Base-by-base conservation (phyloP, 2,888 invertebrate species). In the Quadroppia sp. region DNA sequence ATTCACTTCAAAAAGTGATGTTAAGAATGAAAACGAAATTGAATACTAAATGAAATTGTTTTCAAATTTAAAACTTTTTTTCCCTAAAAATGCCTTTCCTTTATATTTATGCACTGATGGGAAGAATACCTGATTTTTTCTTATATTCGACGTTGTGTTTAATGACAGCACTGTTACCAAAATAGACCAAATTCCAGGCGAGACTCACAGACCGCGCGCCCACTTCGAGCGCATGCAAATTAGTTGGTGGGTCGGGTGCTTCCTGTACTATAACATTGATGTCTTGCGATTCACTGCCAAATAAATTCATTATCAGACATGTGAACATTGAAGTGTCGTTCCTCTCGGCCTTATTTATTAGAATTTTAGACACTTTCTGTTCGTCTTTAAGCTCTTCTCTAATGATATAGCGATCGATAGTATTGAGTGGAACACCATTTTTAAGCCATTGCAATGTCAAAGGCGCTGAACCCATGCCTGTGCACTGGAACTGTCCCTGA, bases 371-470 rank as follows among this genome's bases (percentile, higher is more conserved):
- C 32, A 69, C 69, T 42, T 70, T 69, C 53, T 70, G 69, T 13
- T 50, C 50, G 53, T 48, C 15, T 56, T 73, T 73, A 85, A 69
- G 15, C 23, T 69, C 69, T 25, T 69, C 69, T 45, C 69, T 40
- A 25, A 69, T 6, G 25, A 69, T 69, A 64, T 64, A 64, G 17
- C 64, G 64, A 64, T 64, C 64, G 64, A 40, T 40, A 64, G 36
- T 45, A 69, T 42, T 69, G 25, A 69, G 45, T 40, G 15, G 28
- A 69, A 42, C 25, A 15, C 93, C 91, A 82, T 94, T 91, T 83
- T 91, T 92, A 76, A 89, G 88, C 96, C 96, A 97, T 67, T 88
- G 86, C 75, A 94, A 87, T n/a, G 86, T 85, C 13, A 93, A 90
- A 50, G 86, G 85, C 0, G 92, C 91, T 75, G 56, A 25, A 25